Base-by-base conservation (phyloP, 2,797 vertebrate genomes). In the Anas bernieri region DNA sequence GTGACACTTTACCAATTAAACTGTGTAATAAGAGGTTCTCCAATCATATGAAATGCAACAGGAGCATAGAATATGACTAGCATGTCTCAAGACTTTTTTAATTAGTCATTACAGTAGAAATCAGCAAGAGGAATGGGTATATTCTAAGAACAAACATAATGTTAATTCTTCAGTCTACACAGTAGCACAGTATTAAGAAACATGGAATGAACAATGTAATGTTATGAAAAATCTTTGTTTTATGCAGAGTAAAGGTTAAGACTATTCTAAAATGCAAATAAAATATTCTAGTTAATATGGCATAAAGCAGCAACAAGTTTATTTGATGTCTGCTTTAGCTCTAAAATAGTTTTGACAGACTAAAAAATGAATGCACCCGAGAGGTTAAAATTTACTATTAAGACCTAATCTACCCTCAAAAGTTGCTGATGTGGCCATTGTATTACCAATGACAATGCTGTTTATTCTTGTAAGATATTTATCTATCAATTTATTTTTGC, bases 1-100 rank as follows among this genome's bases (percentile, higher is more conserved):
- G n/a, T 81, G 79, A 50, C 73, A 86, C 46, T 88, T 96, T 48
- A 92, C n/a, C 89, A 94, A 84, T 6, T 78, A 62, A 89, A 80
- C 30, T 52, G 59, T 66, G 39, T 58, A 81, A 91, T 72, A 85
- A 72, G 46, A 89, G 69, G 35, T 90, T 83, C 63, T 81, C 76
- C 86, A 56, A 89, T 83, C 6, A 79, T 41, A 69, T 78, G 73
- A 83, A 94, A 92, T 88, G 62, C 18, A 45, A 72, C 30, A 86
- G 43, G 76, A 76, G 46, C 43, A 75, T 1, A 83, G 58, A 86
- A 48, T 13, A 48, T 35, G 45, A 74, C 5, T 33, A 7, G 3
- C 30, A 12, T 54, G 81, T 69, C 37, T n/a, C 23, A 59, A 76
- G 43, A 77, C 7, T 68, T 68, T 80, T 91, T 68, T 9, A 33